phyloP scores from a whole-genome alignment of 2,113 vertebrate species.

The Sus scrofa region T2T-Sscrofa CM000813.6:113373001-113373500 shows the following conservation, averaged over 20 bases:
- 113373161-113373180: slow-evolving; percentile 5
- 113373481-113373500: slow-evolving; percentile 82
- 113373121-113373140: slow-evolving; percentile 12
- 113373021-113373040: not conserved
- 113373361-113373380: slow-evolving; percentile 95
- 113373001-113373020: slow-evolving; percentile 40
- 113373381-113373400: slow-evolving; percentile 92
- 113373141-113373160: not conserved
- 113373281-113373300: not conserved
- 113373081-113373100: not conserved
- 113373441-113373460: slow-evolving; percentile 93
- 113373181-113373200: slow-evolving; percentile 27
- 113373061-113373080: not conserved
- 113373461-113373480: slow-evolving; percentile 89
- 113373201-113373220: not conserved
- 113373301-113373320: slow-evolving; percentile 15
- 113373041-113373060: slow-evolving; percentile 38
- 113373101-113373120: not conserved
- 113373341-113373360: slow-evolving; percentile 90
- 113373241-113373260: not conserved
- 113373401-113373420: slow-evolving; percentile 92
- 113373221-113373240: not conserved
- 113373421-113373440: slow-evolving; percentile 93
- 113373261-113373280: slow-evolving; percentile 26
- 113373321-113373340: slow-evolving; percentile 88